phyloP scores from a whole-genome alignment of 2,797 vertebrate species.

The Heliangelus exortis region DNA sequence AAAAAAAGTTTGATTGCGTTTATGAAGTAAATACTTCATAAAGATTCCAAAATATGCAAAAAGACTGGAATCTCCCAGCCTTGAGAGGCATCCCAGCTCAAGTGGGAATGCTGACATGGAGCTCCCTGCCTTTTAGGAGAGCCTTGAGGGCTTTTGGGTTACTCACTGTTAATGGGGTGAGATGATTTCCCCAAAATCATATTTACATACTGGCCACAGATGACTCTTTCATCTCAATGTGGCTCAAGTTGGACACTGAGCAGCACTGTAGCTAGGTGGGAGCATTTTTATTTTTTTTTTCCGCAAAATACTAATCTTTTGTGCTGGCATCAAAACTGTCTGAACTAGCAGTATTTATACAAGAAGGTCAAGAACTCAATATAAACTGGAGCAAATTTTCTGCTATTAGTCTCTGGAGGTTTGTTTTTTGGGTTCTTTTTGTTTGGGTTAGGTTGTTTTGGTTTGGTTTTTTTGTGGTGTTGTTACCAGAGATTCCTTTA shows the following conservation, averaged over 20 bases:
- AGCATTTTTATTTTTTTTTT: background rate
- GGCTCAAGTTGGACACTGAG: too few species aligned
- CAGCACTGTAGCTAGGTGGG: too few species aligned
- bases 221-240: too few species aligned
- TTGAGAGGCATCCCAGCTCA: too few species aligned
- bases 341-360: background rate
- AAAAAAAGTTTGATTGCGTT: background rate
- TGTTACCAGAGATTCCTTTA: background rate
- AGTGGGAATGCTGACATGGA: too few species aligned
- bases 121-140: too few species aligned
- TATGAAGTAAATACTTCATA: background rate
- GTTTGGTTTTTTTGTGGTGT: background rate
- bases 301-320: background rate
- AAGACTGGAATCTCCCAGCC: background rate
- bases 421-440: background rate
- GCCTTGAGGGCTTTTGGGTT: too few species aligned
- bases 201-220: too few species aligned
- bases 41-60: background rate
- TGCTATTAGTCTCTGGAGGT: background rate
- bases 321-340: background rate
- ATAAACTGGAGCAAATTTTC: background rate
- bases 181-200: too few species aligned
- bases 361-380: slow-evolving; percentile 39
- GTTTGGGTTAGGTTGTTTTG: background rate
- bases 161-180: too few species aligned